phyloP scores from a whole-genome alignment of 2,888 invertebrate genomes.

The Lagria hirta region DNA sequence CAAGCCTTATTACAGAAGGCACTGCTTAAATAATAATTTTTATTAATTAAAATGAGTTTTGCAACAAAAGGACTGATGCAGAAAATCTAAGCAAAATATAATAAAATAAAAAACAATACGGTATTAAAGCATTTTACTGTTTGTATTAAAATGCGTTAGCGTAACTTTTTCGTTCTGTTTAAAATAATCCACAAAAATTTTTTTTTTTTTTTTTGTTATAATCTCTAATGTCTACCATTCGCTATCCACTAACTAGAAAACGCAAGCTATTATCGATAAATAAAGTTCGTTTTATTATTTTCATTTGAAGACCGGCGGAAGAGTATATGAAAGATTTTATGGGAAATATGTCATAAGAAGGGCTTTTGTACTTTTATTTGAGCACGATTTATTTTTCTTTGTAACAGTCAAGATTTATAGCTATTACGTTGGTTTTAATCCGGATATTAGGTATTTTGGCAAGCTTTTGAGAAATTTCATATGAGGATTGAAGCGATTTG shows the following conservation, averaged over 20 bases:
- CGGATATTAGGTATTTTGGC: conserved; percentile 4
- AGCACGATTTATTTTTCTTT: conserved; percentile 34
- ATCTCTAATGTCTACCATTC: conserved; percentile 7
- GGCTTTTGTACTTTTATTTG: conserved; percentile 34
- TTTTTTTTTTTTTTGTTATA: conserved; percentile 13
- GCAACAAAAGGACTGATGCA: no score
- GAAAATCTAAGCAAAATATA: conserved; percentile 1
- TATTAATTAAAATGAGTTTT: no score
- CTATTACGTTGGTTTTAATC: conserved; percentile 1
- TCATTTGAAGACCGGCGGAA: conserved; percentile 40
- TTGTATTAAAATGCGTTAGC: no score
- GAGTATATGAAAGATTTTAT: conserved; percentile 42
- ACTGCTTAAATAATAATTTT: no score
- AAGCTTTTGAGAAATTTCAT: conserved; percentile 8
- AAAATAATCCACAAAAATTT: conserved; percentile 11
- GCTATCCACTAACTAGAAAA: conserved; percentile 8
- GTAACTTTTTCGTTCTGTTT: conserved; percentile 16
- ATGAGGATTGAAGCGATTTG: not conserved
- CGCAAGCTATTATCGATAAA: conserved; percentile 37
- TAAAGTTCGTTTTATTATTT: conserved; percentile 42
- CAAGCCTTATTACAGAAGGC: no score
- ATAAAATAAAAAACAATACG: not conserved
- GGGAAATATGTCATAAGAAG: conserved; percentile 37
- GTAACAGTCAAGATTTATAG: conserved; percentile 34
- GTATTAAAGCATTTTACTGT: not conserved